These are phyloP conservation scores for Macrosoma leucophasiata DNA, from an alignment of 2,888 invertebrate genomes.

Conservation along the genomic window DNA sequence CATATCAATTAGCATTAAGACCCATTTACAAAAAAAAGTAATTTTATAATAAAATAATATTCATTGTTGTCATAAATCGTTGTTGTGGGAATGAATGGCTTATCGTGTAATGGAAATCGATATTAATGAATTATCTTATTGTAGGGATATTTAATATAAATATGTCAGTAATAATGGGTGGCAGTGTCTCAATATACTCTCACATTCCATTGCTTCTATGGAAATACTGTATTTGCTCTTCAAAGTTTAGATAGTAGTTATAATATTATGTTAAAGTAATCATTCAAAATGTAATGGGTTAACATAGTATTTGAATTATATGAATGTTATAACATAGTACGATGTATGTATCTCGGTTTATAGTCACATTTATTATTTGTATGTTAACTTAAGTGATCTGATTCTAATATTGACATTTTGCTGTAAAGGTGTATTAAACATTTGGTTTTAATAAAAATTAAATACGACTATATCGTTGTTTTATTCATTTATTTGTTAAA, in stretches of 20 bases:
- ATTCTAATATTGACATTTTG: constrained; percentile 56
- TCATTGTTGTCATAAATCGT: constrained; percentile 34
- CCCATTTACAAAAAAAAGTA: constrained; percentile 37
- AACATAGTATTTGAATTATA: no score
- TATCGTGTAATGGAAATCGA: no score
- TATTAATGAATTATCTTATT: no score
- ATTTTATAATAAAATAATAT: constrained; percentile 32
- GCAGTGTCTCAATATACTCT: no score
- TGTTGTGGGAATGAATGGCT: constrained; percentile 23
- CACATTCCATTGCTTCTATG: no score
- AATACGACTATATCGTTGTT: constrained; percentile 39
- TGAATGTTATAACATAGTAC: no score
- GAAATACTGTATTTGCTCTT: no score
- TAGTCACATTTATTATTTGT: constrained; percentile 73
- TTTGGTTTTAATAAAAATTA: constrained; percentile 64
- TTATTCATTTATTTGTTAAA: constrained; percentile 27
- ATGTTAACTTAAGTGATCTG: constrained; percentile 43
- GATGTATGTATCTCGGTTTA: constrained; percentile 40
- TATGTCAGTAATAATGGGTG: no score
- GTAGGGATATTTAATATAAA: no score
- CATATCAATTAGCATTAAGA: constrained; percentile 58
- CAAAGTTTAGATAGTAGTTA: no score
- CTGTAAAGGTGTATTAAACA: constrained; percentile 68
- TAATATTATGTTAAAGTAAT: no score
- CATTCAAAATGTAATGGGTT: no score